Evolutionary conservation across 2,888 invertebrate species (phyloP), one percentile per base, ranked within the genome.

Genomic region (Thalpophila matura): DNA sequence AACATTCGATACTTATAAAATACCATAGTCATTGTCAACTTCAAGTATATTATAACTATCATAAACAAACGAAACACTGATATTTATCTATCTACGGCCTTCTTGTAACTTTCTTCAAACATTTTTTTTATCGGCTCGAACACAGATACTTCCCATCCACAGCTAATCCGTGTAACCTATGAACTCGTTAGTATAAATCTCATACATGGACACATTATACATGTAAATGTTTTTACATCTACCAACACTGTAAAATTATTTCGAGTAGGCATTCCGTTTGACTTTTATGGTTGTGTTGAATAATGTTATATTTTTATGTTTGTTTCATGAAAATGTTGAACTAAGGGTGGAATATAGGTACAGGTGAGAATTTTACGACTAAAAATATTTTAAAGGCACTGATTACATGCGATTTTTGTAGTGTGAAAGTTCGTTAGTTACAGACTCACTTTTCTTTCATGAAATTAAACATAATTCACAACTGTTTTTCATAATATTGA

Each of bases 241-340:
- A 89, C n/a, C n/a, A n/a, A n/a, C 83, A 72, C 35, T 77, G 84
- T 74, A 88, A 88, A 92, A 92, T 92, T 92, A 94, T 94, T 88
- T 92, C 86, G 86, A 91, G 91, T 90, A 91, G 90, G 89, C 89
- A 86, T 89, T 90, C 83, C 71, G 65, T 86, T 80, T 88, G 91
- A 91, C 91, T 83, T 93, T 93, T 91, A 85, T 92, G 77, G 81
- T 80, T 82, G 83, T 91, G 89, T 91, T 91, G 92, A 94, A 90
- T 91, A 87, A 91, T 93, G 89, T 88, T 93, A 90, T 92, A 91
- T 89, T 92, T 91, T 91, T 90, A 92, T 89, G 86, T 84, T 31
- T 57, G 75, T 74, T 83, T 83, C 82, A 82, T 85, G 86, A 89
- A 86, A 85, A 81, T 50, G 37, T 38, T 50, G 16, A 33, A 27